Percentiles rank a stretch among this genome's conserved stretches.
phyloP scores from a whole-genome alignment of 2,113 vertebrate genomes.

The Sebastes fasciatus region DNA sequence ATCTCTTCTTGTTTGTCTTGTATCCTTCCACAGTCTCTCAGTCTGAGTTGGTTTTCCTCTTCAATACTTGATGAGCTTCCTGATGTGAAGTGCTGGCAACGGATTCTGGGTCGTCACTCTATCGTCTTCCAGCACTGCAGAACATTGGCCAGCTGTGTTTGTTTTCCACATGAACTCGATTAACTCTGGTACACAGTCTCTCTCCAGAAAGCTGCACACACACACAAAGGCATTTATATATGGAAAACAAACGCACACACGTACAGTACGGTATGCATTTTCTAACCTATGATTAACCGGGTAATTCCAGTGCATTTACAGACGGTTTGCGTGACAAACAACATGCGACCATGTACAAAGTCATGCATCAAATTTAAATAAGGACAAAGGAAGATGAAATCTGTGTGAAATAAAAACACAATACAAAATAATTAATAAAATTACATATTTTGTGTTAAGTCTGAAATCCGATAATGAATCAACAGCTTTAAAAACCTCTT shows the following conservation, averaged over 20 bases:
- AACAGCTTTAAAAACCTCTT: neutral
- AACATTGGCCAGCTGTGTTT: constrained; percentile 68
- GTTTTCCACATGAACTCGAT: constrained; percentile 69
- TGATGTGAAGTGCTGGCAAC: constrained; percentile 56
- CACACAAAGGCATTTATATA: neutral
- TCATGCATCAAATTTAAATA: neutral
- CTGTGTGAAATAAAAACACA: neutral
- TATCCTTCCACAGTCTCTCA: constrained; percentile 30
- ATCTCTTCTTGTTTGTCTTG: constrained; percentile 17
- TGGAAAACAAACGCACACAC: neutral
- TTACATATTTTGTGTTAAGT: neutral
- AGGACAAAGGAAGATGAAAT: neutral
- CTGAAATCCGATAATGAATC: neutral
- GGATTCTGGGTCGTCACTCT: constrained; percentile 32
- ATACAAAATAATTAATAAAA: neutral
- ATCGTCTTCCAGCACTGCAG: constrained; percentile 35
- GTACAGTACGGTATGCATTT: neutral
- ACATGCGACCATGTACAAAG: neutral
- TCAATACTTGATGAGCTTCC: constrained; percentile 70
- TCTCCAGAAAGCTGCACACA: neutral
- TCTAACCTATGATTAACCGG: neutral
- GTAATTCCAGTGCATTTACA: neutral
- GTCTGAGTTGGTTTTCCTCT: constrained; percentile 53
- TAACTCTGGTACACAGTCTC: constrained; percentile 47
- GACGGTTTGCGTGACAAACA: neutral